These are phyloP conservation scores for Umimayanthus kanabou DNA, from an alignment of 92 coral and sea anemone genomes.

Conservation along the genomic window DNA sequence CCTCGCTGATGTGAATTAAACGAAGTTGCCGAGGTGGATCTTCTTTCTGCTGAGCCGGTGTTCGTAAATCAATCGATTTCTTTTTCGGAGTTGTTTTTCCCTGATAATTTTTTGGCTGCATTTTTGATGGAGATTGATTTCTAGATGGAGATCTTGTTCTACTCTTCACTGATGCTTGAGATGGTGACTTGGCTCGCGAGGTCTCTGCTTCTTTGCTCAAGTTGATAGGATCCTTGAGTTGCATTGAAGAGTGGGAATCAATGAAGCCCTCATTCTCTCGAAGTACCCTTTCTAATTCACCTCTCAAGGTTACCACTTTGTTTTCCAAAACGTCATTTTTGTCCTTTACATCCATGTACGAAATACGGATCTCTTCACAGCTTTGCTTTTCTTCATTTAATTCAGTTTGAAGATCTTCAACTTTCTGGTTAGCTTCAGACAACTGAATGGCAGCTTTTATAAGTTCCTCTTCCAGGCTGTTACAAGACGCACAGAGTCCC, in stretches of 20 bases:
- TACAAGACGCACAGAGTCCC: conserved; percentile 61
- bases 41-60: conserved; percentile 58
- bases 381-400: conserved; percentile 68
- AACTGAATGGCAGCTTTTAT: conserved; percentile 74
- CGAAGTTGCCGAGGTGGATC: conserved; percentile 63
- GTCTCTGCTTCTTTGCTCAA: conserved; percentile 39
- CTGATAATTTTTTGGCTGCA: background rate
- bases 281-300: conserved; percentile 71
- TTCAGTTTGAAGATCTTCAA: conserved; percentile 66
- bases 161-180: conserved; percentile 53
- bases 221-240: conserved; percentile 13
- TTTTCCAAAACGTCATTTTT: conserved; percentile 78
- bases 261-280: conserved; percentile 60
- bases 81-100: conserved; percentile 39
- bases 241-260: conserved; percentile 44
- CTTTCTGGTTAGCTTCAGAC: conserved; percentile 73
- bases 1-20: conserved; percentile 71
- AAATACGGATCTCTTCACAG: conserved; percentile 76
- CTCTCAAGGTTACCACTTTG: conserved; percentile 71
- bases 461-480: conserved; percentile 81
- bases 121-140: background rate
- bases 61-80: conserved; percentile 60
- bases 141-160: conserved; percentile 37
- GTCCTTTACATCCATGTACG: conserved; percentile 70
- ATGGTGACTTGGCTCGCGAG: conserved; percentile 40